phyloP scores from a whole-genome alignment of 2,888 invertebrate genomes.

The Ectemnius continuus region DNA sequence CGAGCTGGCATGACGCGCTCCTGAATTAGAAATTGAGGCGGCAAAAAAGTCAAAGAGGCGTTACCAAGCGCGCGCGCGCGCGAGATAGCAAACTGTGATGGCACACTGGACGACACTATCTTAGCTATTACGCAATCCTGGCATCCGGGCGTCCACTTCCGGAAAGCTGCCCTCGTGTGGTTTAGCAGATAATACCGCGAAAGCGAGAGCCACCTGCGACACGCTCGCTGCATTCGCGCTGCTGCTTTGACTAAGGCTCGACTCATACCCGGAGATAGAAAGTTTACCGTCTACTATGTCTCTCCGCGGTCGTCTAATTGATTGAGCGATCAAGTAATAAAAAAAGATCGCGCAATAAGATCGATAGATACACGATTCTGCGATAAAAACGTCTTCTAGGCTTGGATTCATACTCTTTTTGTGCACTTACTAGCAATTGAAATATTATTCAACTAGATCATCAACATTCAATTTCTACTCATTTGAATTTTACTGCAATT shows the following conservation, averaged over 20 bases:
- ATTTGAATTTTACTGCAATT: too few relatives aligned
- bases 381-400: too few relatives aligned
- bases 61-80: conserved; percentile 8
- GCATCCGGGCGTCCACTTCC: conserved; percentile 48
- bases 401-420: too few relatives aligned
- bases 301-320: too few relatives aligned
- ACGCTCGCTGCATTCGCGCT: conserved; percentile 65
- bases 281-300: too few relatives aligned
- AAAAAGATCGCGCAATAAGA: too few relatives aligned
- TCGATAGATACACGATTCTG: too few relatives aligned
- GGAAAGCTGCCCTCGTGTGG: conserved; percentile 62
- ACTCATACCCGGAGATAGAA: too few relatives aligned
- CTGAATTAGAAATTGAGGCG: not conserved
- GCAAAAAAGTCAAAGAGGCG: conserved; percentile 9
- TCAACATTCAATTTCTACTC: too few relatives aligned
- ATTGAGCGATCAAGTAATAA: too few relatives aligned
- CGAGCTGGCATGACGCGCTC: not conserved
- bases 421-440: too few relatives aligned
- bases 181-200: conserved; percentile 69
- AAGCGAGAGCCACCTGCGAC: conserved; percentile 68
- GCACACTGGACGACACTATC: conserved; percentile 42
- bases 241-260: conserved; percentile 9
- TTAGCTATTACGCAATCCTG: conserved; percentile 54
- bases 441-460: too few relatives aligned
- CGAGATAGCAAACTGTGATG: conserved; percentile 27